Conservation (phyloP, 2,113 vertebrate species). For the Pedionomus torquatus region DNA sequence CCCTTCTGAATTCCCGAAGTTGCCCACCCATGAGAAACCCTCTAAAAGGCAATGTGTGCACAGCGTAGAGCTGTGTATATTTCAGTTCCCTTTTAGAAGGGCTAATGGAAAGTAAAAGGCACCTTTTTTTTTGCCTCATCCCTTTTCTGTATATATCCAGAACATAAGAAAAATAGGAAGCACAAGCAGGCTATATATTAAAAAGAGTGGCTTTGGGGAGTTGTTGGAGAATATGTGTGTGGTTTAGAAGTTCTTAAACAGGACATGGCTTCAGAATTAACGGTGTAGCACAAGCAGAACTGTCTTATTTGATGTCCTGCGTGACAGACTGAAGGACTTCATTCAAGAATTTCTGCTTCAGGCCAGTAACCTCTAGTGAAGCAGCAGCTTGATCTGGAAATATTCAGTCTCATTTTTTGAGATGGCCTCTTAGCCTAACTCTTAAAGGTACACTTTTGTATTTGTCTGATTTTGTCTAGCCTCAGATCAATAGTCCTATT, state of each 20-base stretch:
- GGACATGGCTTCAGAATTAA: background rate
- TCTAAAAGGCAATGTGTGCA: background rate
- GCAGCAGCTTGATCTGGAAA: background rate
- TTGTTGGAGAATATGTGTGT: background rate
- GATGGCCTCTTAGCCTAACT: background rate
- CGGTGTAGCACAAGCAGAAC: background rate
- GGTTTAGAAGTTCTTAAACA: background rate
- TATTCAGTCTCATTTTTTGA: background rate
- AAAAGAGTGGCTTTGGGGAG: background rate
- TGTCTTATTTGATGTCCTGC: background rate
- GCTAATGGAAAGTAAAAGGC: background rate
- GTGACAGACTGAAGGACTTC: background rate
- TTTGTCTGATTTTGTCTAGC: background rate
- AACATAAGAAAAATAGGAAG: background rate
- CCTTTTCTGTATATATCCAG: background rate
- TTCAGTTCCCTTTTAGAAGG: background rate
- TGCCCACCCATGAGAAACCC: background rate
- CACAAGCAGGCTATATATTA: background rate
- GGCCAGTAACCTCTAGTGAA: background rate
- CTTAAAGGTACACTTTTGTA: background rate
- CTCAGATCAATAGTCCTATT: background rate
- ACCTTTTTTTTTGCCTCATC: background rate
- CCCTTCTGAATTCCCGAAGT: background rate
- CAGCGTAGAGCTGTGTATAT: fast-evolving
- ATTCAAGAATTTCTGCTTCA: background rate